Evolutionary conservation across 2,113 vertebrate species (phyloP).

Genomic region (Mellivora capensis): DNA sequence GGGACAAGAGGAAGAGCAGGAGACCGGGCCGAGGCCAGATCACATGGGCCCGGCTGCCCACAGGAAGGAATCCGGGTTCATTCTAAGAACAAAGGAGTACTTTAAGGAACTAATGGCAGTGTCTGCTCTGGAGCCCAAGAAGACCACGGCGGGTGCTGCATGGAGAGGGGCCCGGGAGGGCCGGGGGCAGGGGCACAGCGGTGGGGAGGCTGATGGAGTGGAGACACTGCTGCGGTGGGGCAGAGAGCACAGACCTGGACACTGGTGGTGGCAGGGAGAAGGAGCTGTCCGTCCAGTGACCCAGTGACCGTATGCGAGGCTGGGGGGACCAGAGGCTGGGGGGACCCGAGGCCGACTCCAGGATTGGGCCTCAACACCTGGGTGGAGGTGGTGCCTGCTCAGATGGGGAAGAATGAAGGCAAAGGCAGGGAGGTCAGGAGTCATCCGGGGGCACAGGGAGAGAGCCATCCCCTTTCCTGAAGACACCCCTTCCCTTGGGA

Average conservation of each 20-base stretch:
- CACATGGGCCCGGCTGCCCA: neutral
- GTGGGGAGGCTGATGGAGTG: accelerated
- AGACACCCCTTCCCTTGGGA: neutral
- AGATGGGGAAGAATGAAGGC: neutral
- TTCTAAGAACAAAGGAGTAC: neutral
- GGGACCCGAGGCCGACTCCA: neutral
- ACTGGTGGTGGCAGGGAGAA: neutral
- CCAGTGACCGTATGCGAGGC: neutral
- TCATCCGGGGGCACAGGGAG: neutral
- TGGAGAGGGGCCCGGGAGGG: too few species aligned
- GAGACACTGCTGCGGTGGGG: accelerated
- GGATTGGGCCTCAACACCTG: neutral
- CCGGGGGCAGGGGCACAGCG: accelerated
- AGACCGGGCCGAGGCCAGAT: neutral
- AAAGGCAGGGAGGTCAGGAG: neutral
- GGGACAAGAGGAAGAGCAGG: neutral
- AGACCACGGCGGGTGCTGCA: neutral
- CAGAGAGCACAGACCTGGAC: neutral
- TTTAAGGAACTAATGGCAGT: neutral
- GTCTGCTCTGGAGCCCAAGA: neutral
- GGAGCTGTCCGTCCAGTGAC: neutral
- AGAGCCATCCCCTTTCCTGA: neutral
- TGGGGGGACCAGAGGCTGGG: too few species aligned
- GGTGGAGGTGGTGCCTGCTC: neutral
- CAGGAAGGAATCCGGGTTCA: neutral